Conservation (phyloP, 2,888 invertebrate species). For the Norana najaformis region DNA sequence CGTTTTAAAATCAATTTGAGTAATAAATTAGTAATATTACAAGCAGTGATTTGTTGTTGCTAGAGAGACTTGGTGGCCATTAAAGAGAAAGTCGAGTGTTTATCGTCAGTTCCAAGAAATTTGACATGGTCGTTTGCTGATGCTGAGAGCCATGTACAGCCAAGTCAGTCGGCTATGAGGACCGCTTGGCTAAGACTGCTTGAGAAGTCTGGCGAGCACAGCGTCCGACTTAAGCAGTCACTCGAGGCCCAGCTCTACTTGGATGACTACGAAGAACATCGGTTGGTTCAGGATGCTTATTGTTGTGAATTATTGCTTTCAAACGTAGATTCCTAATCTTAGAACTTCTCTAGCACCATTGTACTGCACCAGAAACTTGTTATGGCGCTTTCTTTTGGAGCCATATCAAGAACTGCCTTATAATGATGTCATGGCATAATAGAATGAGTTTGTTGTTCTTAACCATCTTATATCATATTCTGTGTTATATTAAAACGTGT, state of each 20-base stretch:
- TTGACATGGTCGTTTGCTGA: constrained; percentile 89
- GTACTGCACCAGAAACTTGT: not conserved
- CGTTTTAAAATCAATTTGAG: too few species aligned
- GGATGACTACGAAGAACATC: constrained; percentile 60
- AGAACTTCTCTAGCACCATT: not conserved
- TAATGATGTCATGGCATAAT: too few species aligned
- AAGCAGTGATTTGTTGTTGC: too few species aligned
- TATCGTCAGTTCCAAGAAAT: constrained; percentile 72
- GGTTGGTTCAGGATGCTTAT: constrained; percentile 25
- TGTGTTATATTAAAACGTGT: too few species aligned
- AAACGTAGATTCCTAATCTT: not conserved
- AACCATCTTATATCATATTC: too few species aligned
- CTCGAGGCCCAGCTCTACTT: constrained; percentile 93
- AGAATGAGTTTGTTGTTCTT: too few species aligned
- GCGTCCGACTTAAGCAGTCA: constrained; percentile 82
- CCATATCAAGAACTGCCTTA: too few species aligned
- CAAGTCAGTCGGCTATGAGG: constrained; percentile 86
- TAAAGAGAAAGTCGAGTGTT: constrained; percentile 76
- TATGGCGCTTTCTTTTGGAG: not conserved
- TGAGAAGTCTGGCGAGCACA: constrained; percentile 75
- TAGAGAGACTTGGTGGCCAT: constrained; percentile 85
- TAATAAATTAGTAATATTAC: too few species aligned
- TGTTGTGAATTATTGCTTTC: not conserved
- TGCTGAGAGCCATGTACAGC: constrained; percentile 88
- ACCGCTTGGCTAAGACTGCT: constrained; percentile 82